Base-by-base conservation (phyloP, 2,888 invertebrate species). In the Euclidia mi region DNA sequence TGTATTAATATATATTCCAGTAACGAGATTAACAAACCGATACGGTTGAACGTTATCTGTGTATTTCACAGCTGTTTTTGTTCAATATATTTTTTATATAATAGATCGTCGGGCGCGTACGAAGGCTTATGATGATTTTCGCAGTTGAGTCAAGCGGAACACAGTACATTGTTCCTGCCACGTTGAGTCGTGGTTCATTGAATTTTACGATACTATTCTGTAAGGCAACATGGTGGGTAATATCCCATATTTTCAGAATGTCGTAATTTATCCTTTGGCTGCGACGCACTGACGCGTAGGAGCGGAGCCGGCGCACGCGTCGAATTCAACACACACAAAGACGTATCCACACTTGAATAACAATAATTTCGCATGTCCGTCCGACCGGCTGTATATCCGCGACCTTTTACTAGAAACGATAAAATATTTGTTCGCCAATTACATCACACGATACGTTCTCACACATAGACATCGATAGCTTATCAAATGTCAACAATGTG, bases 231-330 rank as follows among this genome's bases (percentile, higher is more conserved):
- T 37, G 52, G 46, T 47, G 42, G 29, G 32, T 35, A 49, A 48
- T 11, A 45, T 62, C 29, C 25, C 37, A 49, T 55, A 14, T 63
- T 53, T 48, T 17, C 42, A 32, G 47, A 47, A 65, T 58, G 49
- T 55, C 51, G n/a, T 47, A 46, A 20, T 73, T 65, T 42, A 50
- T 56, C 41, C 41, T 58, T 47, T 65, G 31, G 18, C 71, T 48
- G 47, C 76, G 18, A 67, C 76, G 37, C 32, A 38, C 20, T 11
- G 20, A 49, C 29, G 34, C 44, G 18, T 18, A 18, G 28, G 42
- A 42, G 14, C 47, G 31, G 40, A 12, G 20, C 15, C 44, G 41
- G 55, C 77, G 71, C 73, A 68, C 64, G 72, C 78, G 68, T 64
- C 38, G 53, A 35, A 15, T 40, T 59, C 44, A 45, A 42, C 46